Base-by-base conservation (phyloP, 1,140 invertebrate species). In the Samia ricini region DNA sequence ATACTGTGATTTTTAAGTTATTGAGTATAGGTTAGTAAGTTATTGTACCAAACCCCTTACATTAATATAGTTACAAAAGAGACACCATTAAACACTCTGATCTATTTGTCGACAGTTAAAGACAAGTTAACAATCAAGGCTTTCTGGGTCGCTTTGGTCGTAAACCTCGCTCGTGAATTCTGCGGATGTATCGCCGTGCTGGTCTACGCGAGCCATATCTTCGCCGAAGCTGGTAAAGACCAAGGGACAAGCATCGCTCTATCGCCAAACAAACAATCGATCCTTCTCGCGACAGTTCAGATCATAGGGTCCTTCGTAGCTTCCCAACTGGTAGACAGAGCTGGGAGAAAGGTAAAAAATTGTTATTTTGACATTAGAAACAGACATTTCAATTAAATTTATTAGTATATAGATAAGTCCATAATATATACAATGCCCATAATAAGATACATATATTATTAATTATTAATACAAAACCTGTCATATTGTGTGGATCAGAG, bases 201-300 rank as follows among this genome's bases (percentile, higher is more conserved):
- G 56, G 84, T 89, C 0, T 89, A 87, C 68, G 84, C 87, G 0
- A 88, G 85, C 51, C 85, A 89, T 22, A 89, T 89, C 57, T 89
- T 89, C 71, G 65, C 72, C 0, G 80, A 85, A 61, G 85, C 87
- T 0, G 66, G 83, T n/a, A 85, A 78, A 56, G 77, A 79, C 18
- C 72, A 75, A 0, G 54, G 61, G 23, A 79, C 74, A 5, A 80
- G 83, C 48, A 83, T 86, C 33, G 62, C 79, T 0, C 54, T 89
- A n/a, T 81, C 83, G 1, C 83, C 85, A 0, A 89, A 89, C 58
- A 85, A 89, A 56, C 87, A 89, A 50, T 82, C 84, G 1, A 89
- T 89, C 22, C 24, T 87, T 42, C 72, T 89, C 5, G 87, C 85
- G 55, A 72, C 70, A 20, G 87, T 89, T 0, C 87, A 89, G 56